Percentiles rank a stretch among this genome's conserved stretches.
Evolutionary conservation across 2,113 vertebrate genomes (phyloP).

Genomic region (Acinonyx jubatus): DNA sequence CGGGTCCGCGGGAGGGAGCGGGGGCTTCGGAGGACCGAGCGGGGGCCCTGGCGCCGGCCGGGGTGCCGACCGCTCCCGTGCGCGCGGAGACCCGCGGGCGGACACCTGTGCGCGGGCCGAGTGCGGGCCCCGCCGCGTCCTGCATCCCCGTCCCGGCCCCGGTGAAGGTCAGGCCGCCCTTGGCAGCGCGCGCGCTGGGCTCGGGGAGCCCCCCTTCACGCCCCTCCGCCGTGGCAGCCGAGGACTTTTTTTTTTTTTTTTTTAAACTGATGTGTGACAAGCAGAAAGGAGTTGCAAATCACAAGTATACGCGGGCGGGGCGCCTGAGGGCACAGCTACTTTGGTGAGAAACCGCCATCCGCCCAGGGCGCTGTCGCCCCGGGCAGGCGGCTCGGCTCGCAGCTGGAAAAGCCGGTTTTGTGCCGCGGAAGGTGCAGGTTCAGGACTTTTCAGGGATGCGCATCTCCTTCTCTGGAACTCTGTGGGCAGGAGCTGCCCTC

Average conservation of each 20-base stretch:
- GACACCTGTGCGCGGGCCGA: neutral
- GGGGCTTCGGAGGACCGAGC: neutral
- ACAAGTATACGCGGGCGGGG: neutral
- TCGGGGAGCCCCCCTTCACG: neutral
- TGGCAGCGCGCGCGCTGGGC: constrained; percentile 49
- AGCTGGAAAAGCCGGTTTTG: neutral
- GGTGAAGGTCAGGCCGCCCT: constrained; percentile 79
- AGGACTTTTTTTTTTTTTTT: neutral
- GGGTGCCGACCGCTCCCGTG: neutral
- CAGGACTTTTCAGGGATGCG: neutral
- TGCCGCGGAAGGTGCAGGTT: neutral
- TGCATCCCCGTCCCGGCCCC: neutral
- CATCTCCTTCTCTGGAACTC: neutral
- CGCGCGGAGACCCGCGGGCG: neutral
- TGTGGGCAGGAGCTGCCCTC: neutral
- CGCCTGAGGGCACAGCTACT: neutral
- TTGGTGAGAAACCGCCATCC: neutral
- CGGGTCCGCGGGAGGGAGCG: neutral
- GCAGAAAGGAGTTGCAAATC: constrained; percentile 9
- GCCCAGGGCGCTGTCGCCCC: neutral
- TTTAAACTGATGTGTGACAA: neutral
- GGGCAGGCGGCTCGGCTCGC: neutral
- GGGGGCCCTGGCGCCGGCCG: neutral
- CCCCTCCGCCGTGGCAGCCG: neutral
- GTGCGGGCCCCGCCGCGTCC: neutral